Evolutionary conservation across 2,113 vertebrate genomes (phyloP).

Genomic region (Rhegmatorhina hoffmannsi): DNA sequence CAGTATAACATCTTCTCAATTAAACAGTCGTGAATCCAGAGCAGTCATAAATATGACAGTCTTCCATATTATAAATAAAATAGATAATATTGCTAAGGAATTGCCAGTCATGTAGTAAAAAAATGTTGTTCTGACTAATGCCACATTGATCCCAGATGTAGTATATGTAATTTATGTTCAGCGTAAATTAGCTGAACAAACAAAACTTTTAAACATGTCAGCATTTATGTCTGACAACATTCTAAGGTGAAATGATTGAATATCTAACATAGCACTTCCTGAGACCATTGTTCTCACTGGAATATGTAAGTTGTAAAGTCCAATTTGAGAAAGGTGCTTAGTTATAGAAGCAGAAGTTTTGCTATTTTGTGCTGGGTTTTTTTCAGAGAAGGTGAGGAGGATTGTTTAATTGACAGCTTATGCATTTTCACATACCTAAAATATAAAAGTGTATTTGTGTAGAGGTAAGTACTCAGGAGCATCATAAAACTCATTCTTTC

Average conservation of each 20-base stretch:
- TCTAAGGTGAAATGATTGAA: not conserved
- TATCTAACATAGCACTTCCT: not conserved
- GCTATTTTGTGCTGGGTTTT: not conserved
- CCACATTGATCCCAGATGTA: not conserved
- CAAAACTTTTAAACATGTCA: not conserved
- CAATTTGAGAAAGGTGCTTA: not conserved
- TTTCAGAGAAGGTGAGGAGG: accelerated
- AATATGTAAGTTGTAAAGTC: not conserved
- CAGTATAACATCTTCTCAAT: not conserved
- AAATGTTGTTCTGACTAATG: not conserved
- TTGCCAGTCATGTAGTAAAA: not conserved
- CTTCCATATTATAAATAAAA: not conserved
- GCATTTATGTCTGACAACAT: too few species aligned
- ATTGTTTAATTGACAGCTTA: not conserved
- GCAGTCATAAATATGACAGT: not conserved
- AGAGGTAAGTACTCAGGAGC: not conserved
- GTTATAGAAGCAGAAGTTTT: not conserved
- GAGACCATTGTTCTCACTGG: not conserved
- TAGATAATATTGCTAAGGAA: not conserved
- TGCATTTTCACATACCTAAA: not conserved
- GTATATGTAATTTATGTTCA: not conserved
- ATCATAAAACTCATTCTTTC: not conserved
- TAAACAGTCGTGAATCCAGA: not conserved
- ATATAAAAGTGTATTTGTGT: not conserved
- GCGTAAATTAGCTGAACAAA: not conserved